Evolutionary conservation across 1,140 invertebrate genomes (phyloP).

Genomic region (Diabrotica virgifera): DNA sequence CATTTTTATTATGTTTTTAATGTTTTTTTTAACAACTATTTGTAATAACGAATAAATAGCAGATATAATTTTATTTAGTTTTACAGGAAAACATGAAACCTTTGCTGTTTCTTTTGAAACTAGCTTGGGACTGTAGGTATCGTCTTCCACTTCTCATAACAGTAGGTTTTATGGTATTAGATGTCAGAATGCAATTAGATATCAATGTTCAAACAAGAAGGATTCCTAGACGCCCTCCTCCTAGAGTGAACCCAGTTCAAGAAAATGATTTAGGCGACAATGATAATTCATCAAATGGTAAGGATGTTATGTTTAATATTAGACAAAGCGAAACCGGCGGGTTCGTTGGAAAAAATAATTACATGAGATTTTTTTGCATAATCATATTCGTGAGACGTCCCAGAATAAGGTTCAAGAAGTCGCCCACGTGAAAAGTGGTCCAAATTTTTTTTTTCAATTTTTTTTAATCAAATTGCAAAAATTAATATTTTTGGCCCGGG

Average conservation of each 20-base stretch:
- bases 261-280: neutral
- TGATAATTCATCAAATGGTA: constrained; percentile 12
- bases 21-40: no score
- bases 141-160: constrained; percentile 52
- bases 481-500: no score
- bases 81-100: constrained; percentile 32
- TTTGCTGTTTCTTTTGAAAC: constrained; percentile 52
- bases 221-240: constrained; percentile 23
- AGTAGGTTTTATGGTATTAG: constrained; percentile 51
- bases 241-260: constrained; percentile 5
- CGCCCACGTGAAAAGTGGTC: no score
- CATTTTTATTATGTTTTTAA: no score
- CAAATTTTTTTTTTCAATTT: no score
- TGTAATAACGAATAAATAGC: no score
- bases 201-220: constrained; percentile 50
- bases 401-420: no score
- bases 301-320: neutral
- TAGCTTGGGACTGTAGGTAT: constrained; percentile 52
- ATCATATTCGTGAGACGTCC: no score
- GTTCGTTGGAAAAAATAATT: no score
- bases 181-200: constrained; percentile 53
- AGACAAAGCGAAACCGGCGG: no score
- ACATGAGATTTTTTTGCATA: no score
- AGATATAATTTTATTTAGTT: neutral
- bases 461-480: no score